phyloP scores from a whole-genome alignment of 2,113 vertebrate species.

The Cinclus mexicanus region DNA sequence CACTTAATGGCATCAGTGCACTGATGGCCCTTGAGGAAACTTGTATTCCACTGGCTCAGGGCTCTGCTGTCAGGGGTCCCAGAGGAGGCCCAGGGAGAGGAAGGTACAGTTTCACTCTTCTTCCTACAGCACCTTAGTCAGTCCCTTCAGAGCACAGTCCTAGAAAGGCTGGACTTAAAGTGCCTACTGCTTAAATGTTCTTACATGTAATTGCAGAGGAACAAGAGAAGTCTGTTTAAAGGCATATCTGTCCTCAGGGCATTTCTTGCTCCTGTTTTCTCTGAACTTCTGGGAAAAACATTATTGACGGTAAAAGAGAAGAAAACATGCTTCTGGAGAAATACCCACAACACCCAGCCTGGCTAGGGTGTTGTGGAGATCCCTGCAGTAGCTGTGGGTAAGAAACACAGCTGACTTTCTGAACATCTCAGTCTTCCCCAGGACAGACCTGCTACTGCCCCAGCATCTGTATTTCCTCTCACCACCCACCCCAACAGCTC shows the following conservation, averaged over 20 bases:
- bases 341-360: background rate
- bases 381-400: background rate
- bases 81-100: background rate
- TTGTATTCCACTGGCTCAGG: background rate
- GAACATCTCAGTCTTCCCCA: background rate
- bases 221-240: background rate
- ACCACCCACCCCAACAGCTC: background rate
- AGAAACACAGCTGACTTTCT: background rate
- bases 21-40: background rate
- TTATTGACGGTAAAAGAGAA: background rate
- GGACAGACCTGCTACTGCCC: background rate
- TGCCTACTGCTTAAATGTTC: background rate
- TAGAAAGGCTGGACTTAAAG: background rate
- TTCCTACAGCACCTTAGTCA: background rate
- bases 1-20: background rate
- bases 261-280: background rate
- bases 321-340: background rate
- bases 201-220: background rate
- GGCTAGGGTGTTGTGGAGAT: background rate
- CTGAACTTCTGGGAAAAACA: background rate
- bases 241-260: background rate
- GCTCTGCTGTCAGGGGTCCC: background rate
- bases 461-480: background rate
- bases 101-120: background rate
- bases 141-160: background rate